Evolutionary conservation across 2,113 vertebrate genomes (phyloP), one percentile per base, ranked within the genome.

Genomic region (Cromileptes altivelis): DNA sequence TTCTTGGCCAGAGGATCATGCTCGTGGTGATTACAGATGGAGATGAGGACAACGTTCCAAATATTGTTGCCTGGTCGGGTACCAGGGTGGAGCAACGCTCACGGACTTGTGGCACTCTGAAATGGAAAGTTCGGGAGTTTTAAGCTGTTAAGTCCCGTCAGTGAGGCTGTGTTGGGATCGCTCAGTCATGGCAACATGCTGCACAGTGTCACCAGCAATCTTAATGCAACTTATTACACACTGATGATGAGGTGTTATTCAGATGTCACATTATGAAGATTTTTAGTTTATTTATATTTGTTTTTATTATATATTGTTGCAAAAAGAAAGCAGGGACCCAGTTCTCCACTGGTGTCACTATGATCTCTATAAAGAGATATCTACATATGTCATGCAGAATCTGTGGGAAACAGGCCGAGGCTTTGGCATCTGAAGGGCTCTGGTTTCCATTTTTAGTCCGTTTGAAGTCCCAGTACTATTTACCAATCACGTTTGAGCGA

Each of bases 1-100:
- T 92, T 92, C 84, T 77, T 80, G 86, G 90, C 83, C 8, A 11
- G 23, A 18, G 69, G 64, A 71, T 84, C 86, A 90, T 82, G 87
- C 89, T 89, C 2, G 12, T 70, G 57, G 73, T 84, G 89, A 91
- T 91, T 90, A 85, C 61, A 78, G 82, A 87, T 70, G 69, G 78
- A 81, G 62, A 85, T 72, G 88, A 85, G 73, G 82, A 83, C 82
- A 80, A 58, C 37, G 70, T 63, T 87, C 87, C 84, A 85, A 70
- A 85, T 88, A 82, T 87, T 88, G 67, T 63, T 65, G 80, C 78
- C 81, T 33, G 75, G 49, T 80, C 2, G 57, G 74, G 85, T 70
- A 74, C 81, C 71, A 74, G 61, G n/a, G 68, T 17, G 80, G 80
- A 69, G 72, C 30, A 53, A 72, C 64, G 75, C 74, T 75, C 15